phyloP scores from a whole-genome alignment of 2,797 vertebrate genomes.

The Coregonus sp. region DNA sequence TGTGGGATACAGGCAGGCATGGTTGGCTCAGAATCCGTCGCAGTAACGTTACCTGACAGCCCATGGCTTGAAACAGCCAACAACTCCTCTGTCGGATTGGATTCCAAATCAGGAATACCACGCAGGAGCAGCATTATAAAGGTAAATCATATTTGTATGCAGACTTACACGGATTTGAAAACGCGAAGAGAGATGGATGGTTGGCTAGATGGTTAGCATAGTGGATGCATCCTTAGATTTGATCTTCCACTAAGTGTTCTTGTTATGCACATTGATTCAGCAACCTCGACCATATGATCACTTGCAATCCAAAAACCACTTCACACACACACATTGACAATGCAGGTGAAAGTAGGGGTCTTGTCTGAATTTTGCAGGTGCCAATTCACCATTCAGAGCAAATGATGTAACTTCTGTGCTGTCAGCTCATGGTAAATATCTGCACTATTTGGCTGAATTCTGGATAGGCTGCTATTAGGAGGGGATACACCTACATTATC shows the following conservation, averaged over 20 bases:
- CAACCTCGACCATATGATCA: constrained; percentile 1
- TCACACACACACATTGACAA: background rate
- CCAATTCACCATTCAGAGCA: background rate
- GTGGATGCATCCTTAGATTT: background rate
- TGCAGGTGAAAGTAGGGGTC: background rate
- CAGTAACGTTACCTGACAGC: constrained; percentile 67
- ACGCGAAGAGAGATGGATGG: background rate
- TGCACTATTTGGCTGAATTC: background rate
- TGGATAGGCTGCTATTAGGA: background rate
- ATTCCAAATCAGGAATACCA: constrained; percentile 86
- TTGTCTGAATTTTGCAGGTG: background rate
- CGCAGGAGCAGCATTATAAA: constrained; percentile 97
- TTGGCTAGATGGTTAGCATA: background rate
- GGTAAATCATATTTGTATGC: constrained; percentile 65
- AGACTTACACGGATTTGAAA: background rate
- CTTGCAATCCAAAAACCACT: too few relatives aligned
- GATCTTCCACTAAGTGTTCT: background rate
- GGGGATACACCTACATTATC: too few relatives aligned
- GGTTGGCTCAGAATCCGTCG: constrained; percentile 58
- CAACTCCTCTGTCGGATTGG: constrained; percentile 61
- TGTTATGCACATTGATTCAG: background rate
- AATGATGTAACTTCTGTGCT: background rate
- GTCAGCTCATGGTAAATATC: background rate
- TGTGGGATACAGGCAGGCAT: constrained; percentile 79
- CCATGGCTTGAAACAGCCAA: constrained; percentile 68